These are phyloP conservation scores for Acanthisitta chloris DNA, from an alignment of 2,113 vertebrate species.

Conservation along the genomic window DNA sequence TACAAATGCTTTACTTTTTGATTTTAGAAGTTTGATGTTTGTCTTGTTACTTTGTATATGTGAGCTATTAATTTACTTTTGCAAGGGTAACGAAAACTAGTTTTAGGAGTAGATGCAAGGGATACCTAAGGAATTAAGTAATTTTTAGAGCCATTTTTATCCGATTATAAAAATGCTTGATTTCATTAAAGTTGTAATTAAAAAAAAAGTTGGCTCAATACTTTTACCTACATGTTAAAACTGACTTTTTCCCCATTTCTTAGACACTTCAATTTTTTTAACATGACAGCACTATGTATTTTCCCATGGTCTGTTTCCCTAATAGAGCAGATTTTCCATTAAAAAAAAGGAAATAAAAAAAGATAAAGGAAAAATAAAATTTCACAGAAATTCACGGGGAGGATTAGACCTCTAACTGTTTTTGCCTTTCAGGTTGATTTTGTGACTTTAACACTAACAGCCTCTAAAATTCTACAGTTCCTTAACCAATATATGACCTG, in stretches of 20 bases:
- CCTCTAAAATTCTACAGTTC: neutral
- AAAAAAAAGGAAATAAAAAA: neutral
- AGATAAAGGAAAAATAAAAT: neutral
- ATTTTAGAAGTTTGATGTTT: neutral
- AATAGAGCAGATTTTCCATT: neutral
- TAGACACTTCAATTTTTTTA: neutral
- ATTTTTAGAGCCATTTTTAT: neutral
- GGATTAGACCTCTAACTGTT: neutral
- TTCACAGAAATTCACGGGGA: neutral
- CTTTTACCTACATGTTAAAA: neutral
- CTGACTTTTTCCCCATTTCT: neutral
- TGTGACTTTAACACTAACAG: neutral
- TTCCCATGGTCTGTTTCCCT: neutral
- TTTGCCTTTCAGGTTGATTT: neutral
- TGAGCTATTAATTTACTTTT: neutral
- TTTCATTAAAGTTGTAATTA: neutral
- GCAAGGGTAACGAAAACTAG: neutral
- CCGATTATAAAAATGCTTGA: neutral
- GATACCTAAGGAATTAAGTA: neutral
- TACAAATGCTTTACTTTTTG: neutral
- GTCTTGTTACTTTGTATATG: neutral
- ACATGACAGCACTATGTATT: neutral
- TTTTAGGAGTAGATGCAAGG: neutral
- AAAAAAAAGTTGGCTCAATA: neutral
- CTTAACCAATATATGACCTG: neutral